A percentile compares a stretch with the other conserved stretches of the same genome.
Evolutionary conservation across 2,888 invertebrate species (phyloP).

Genomic region (Microctonus hyperodae): DNA sequence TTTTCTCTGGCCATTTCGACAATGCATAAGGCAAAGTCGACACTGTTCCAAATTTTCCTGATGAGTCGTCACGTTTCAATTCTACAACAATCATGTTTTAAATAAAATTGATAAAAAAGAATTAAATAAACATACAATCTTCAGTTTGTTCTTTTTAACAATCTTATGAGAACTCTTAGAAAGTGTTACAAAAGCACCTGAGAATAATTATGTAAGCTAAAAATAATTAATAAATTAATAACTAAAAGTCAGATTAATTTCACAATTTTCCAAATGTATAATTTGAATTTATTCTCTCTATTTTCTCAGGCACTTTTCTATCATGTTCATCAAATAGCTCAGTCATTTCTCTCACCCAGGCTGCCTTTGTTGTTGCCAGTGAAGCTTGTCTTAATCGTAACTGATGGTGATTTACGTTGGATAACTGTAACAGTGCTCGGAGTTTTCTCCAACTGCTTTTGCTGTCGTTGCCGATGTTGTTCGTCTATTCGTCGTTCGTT

Average conservation of each 20-base stretch:
- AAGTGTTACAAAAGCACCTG: not conserved
- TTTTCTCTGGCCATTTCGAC: conserved; percentile 64
- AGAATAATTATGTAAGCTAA: not conserved
- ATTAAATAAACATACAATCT: not conserved
- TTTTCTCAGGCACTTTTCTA: not conserved
- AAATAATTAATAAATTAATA: not conserved
- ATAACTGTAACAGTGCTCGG: conserved; percentile 52
- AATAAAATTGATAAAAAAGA: not conserved
- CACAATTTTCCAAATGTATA: not conserved
- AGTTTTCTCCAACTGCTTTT: conserved; percentile 40
- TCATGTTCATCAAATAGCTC: not conserved
- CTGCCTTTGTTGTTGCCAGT: conserved; percentile 28
- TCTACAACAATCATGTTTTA: conserved; percentile 8
- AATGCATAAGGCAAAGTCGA: conserved; percentile 67
- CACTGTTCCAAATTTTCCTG: conserved; percentile 53
- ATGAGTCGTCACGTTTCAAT: conserved; percentile 6
- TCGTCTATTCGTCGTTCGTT: conserved; percentile 36
- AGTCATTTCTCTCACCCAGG: conserved; percentile 14
- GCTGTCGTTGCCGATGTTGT: conserved; percentile 31
- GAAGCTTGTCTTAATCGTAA: conserved; percentile 50
- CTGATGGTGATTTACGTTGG: conserved; percentile 53
- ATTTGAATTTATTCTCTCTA: not conserved
- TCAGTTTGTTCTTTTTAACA: no score
- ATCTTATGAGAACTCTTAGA: not conserved
- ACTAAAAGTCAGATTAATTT: no score